These are phyloP conservation scores for Cygnus buccinator DNA, from an alignment of 2,113 vertebrate species.

Conservation along the genomic window DNA sequence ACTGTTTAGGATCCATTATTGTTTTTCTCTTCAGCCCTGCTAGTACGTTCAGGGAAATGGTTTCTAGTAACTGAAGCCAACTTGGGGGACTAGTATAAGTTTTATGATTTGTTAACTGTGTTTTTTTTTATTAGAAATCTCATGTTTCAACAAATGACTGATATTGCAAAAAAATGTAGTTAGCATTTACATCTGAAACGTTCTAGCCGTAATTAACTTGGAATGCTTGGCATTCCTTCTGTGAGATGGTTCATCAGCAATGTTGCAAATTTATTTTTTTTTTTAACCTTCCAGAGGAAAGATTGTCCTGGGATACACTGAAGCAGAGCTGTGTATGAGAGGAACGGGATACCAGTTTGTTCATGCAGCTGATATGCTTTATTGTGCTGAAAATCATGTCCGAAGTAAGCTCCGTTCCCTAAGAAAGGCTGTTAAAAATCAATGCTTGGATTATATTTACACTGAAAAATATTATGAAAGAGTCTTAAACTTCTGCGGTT, in stretches of 20 bases:
- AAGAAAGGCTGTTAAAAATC: not conserved
- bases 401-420: slow-evolving; percentile 80
- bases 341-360: slow-evolving; percentile 89
- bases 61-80: not conserved
- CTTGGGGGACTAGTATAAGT: not conserved
- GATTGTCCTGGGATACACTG: slow-evolving; percentile 85
- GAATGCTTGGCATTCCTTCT: not conserved
- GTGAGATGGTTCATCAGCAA: not conserved
- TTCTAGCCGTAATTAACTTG: not conserved
- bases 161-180: not conserved
- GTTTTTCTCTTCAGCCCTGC: not conserved
- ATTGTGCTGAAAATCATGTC: slow-evolving; percentile 87
- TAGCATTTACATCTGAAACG: not conserved
- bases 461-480: not conserved
- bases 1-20: not conserved
- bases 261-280: not conserved
- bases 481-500: not conserved
- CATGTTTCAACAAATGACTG: not conserved
- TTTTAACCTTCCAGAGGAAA: slow-evolving; percentile 77
- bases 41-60: not conserved
- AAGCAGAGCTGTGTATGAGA: slow-evolving; percentile 82
- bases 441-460: not conserved
- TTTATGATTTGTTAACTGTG: not conserved
- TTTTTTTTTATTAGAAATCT: not conserved
- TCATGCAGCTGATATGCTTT: slow-evolving; percentile 89